Evolutionary conservation across 1,140 invertebrate species (phyloP), one percentile per base, ranked within the genome.

Genomic region (Drosophila jambulina): DNA sequence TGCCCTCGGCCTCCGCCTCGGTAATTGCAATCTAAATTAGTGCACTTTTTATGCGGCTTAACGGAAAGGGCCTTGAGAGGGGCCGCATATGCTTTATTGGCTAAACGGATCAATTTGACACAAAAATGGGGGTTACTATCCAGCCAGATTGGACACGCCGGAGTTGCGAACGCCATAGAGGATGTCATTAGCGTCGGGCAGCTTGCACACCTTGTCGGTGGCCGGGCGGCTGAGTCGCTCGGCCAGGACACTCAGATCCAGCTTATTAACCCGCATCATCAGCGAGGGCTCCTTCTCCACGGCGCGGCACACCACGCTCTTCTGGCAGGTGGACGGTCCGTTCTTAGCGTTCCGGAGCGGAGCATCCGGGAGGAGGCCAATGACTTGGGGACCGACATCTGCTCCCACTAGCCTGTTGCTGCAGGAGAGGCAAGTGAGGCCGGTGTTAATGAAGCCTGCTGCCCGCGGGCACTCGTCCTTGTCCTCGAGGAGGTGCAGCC

Each of bases 21-120:
- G 75, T 90, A 90, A 90, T 90, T 85, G 87, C 85, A 45, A 79
- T 90, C 72, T 90, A 90, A 90, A 90, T 90, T 82, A 90, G 85
- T 82, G 67, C 86, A 85, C 70, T 90, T 88, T 70, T 87, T 82
- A 70, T 74, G 75, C 75, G 56, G 40, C 61, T 54, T 57, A 70
- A 54, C 62, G 67, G 53, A 74, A 61, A 40, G 40, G 59, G 75
- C 63, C 75, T 77, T 68, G 72, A 45, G 49, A 19, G 25, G 43
- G 45, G 51, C 53, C 63, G 15, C 29, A 54, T 46, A 43, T 79
- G 40, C 34, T 80, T 82, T 80, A 80, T 64, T 86, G 60, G 43
- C 36, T 58, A 64, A 84, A 87, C 84, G 32, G 46, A 70, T 68
- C 59, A 59, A 86, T 86, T 86, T 85, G 60, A 78, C 25, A 38